These are phyloP conservation scores for Echinops telfairi DNA, from an alignment of 2,113 vertebrate genomes.

Conservation along the genomic window DNA sequence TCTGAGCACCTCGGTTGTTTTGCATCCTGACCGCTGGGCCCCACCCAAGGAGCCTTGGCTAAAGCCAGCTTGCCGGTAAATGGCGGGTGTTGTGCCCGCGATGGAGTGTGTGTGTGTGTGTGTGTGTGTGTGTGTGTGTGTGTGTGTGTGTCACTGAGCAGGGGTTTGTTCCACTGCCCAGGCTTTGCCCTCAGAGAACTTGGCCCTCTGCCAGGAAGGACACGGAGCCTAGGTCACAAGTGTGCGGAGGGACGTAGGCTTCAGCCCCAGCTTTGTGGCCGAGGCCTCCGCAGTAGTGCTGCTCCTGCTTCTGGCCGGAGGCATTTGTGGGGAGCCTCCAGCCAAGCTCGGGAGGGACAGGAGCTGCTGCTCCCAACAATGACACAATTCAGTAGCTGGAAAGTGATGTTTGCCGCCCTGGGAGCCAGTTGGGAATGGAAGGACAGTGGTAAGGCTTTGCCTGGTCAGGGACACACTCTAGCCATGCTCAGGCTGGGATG, in stretches of 20 bases:
- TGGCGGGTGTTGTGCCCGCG: background rate
- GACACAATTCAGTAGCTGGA: slow-evolving; percentile 74
- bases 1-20: slow-evolving; percentile 50
- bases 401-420: background rate
- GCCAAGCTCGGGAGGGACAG: slow-evolving; percentile 40
- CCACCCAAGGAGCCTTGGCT: slow-evolving; percentile 55
- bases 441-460: slow-evolving; percentile 6
- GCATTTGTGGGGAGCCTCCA: background rate
- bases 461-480: background rate
- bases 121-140: too few relatives aligned
- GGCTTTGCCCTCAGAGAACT: slow-evolving; percentile 22
- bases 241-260: background rate
- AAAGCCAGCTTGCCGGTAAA: slow-evolving; percentile 50
- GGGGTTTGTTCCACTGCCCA: background rate
- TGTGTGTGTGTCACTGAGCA: background rate
- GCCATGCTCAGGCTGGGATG: accelerated
- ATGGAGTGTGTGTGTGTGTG: background rate
- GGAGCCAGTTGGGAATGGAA: background rate
- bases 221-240: background rate
- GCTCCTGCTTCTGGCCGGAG: background rate
- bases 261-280: background rate
- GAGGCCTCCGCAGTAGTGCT: slow-evolving; percentile 6
- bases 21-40: slow-evolving; percentile 31
- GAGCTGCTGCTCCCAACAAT: slow-evolving; percentile 50
- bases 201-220: background rate